A percentile compares a stretch with the other conserved stretches of the same genome.
Conservation (phyloP, 2,113 vertebrate species). For the Hippocampus guttulatus region DNA sequence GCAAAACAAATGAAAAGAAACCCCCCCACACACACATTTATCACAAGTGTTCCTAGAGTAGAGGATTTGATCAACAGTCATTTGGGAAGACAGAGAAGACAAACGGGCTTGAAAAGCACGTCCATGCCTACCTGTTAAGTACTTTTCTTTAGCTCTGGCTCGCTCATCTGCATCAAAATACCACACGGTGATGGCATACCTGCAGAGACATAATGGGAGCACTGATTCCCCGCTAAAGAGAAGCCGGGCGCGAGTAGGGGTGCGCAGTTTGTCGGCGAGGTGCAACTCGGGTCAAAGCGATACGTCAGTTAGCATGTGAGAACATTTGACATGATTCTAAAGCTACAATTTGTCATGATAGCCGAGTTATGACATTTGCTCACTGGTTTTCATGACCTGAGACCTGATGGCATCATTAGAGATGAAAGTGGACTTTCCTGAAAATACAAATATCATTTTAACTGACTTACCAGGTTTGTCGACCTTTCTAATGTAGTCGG, state of each 20-base stretch:
- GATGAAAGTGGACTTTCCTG: too few species aligned
- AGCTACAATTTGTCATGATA: background rate
- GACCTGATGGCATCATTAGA: background rate
- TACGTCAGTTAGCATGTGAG: background rate
- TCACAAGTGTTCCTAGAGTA: background rate
- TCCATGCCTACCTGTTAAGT: constrained; percentile 83
- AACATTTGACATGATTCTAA: background rate
- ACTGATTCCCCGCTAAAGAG: background rate
- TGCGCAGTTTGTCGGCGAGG: background rate
- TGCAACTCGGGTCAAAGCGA: background rate
- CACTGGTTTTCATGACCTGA: background rate
- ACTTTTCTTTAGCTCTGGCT: constrained; percentile 95
- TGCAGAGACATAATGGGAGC: constrained; percentile 49
- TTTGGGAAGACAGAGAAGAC: background rate
- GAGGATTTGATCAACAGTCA: background rate
- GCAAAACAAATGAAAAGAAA: background rate
- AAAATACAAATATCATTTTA: too few species aligned
- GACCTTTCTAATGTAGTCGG: too few species aligned
- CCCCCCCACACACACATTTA: background rate
- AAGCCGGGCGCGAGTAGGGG: background rate
- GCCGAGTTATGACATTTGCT: background rate
- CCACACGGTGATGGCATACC: constrained; percentile 99
- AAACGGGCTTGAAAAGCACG: background rate
- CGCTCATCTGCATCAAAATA: constrained; percentile 98
- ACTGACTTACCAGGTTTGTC: too few species aligned